A percentile compares a stretch with the other conserved stretches of the same genome.
These are phyloP conservation scores for Abramis brama DNA, from an alignment of 2,113 vertebrate species.

Conservation along the genomic window DNA sequence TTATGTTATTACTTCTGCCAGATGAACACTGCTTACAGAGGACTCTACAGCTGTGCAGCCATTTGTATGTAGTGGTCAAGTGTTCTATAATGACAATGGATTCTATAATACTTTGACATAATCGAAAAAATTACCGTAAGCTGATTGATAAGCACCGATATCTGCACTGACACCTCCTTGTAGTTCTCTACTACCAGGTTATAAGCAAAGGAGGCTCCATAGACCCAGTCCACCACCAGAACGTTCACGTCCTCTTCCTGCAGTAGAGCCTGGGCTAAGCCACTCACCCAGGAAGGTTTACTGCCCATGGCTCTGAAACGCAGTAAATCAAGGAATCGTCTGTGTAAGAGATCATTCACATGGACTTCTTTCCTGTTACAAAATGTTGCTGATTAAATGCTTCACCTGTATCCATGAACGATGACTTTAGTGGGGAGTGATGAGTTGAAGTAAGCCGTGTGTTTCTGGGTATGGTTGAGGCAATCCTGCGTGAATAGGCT, in stretches of 20 bases:
- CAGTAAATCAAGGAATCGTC: neutral
- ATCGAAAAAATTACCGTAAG: conserved; percentile 70
- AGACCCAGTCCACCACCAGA: conserved; percentile 90
- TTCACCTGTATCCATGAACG: conserved; percentile 95
- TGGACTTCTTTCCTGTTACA: neutral
- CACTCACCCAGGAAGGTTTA: conserved; percentile 88
- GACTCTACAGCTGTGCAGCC: neutral
- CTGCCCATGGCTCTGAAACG: conserved; percentile 81
- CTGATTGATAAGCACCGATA: conserved; percentile 83
- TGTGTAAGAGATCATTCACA: neutral
- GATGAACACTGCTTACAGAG: neutral
- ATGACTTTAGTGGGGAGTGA: conserved; percentile 86
- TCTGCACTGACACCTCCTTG: conserved; percentile 80
- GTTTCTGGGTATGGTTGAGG: conserved; percentile 61
- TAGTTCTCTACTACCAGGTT: conserved; percentile 85
- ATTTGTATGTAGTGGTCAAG: neutral
- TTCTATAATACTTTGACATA: neutral
- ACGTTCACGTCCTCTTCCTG: conserved; percentile 78
- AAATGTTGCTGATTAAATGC: neutral
- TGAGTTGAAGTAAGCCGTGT: conserved; percentile 78
- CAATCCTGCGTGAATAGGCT: conserved; percentile 70
- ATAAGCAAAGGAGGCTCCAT: conserved; percentile 84
- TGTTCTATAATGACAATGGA: neutral
- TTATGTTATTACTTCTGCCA: neutral
- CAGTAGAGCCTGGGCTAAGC: conserved; percentile 79